Evolutionary conservation across 2,888 invertebrate genomes (phyloP), one percentile per base, ranked within the genome.

Genomic region (Entomobrya proxima): DNA sequence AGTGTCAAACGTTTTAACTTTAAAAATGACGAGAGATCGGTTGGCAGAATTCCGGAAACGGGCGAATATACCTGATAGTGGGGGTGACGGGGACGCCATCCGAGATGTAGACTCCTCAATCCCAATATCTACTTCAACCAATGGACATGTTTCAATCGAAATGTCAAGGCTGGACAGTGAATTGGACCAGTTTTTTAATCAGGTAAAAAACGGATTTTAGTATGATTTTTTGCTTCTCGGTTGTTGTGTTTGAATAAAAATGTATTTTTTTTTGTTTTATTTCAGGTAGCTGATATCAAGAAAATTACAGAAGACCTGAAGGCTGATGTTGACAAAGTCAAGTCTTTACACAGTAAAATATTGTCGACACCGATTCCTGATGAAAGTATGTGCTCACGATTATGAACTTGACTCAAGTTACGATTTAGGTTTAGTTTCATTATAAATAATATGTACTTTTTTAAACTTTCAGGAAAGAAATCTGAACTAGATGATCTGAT

Each of bases 401-500:
- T 27, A 52, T 24, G n/a, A 44, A 35, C n/a, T n/a, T n/a, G n/a
- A n/a, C n/a, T n/a, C n/a, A n/a, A n/a, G n/a, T n/a, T n/a, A n/a
- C n/a, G n/a, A n/a, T n/a, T n/a, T n/a, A n/a, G n/a, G n/a, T n/a
- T n/a, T n/a, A n/a, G n/a, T n/a, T n/a, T n/a, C n/a, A n/a, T n/a
- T n/a, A n/a, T n/a, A n/a, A n/a, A n/a, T n/a, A n/a, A n/a, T n/a
- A n/a, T n/a, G n/a, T n/a, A n/a, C n/a, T n/a, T n/a, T n/a, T n/a
- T n/a, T n/a, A n/a, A n/a, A n/a, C n/a, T 86, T 81, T 7, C 55
- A 89, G 88, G 76, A 69, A 85, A 94, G 91, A 94, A 94, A 91
- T 93, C 93, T 88, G 94, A 94, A 91, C 91, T 95, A 91, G 94
- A 95, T 88, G 92, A 92, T 37, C 92, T 93, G 88, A 93, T 93